Conservation (phyloP, 2,888 invertebrate species). For the Phlogophora meticulosa region DNA sequence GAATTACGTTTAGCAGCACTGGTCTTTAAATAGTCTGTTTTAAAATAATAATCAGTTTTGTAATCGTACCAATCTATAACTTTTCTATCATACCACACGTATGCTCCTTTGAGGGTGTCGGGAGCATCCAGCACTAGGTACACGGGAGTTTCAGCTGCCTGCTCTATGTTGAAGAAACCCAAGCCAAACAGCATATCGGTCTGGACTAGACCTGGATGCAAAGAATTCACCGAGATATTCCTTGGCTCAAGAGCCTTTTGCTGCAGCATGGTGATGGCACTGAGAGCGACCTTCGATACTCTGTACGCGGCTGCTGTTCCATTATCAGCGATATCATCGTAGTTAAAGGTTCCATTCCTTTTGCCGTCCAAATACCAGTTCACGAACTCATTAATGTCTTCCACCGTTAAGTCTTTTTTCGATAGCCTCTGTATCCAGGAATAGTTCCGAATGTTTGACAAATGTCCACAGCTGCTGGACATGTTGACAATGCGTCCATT, state of each 20-base stretch:
- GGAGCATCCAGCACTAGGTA: slow-evolving; percentile 90
- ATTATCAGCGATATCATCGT: slow-evolving; percentile 80
- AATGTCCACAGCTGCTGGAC: slow-evolving; percentile 93
- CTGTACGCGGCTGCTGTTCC: slow-evolving; percentile 92
- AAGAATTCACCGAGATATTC: slow-evolving; percentile 91
- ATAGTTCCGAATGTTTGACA: slow-evolving; percentile 90
- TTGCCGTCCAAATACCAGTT: slow-evolving; percentile 91
- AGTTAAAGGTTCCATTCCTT: slow-evolving; percentile 75
- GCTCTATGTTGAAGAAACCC: slow-evolving; percentile 90
- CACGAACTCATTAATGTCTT: slow-evolving; percentile 89
- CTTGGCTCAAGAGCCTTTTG: slow-evolving; percentile 91
- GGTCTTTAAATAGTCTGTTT: slow-evolving; percentile 26
- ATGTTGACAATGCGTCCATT: slow-evolving; percentile 94
- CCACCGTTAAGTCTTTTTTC: slow-evolving; percentile 72
- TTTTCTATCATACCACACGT: slow-evolving; percentile 91
- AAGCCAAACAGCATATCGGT: slow-evolving; percentile 94
- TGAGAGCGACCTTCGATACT: slow-evolving; percentile 93
- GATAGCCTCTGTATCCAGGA: slow-evolving; percentile 78
- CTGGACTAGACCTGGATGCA: slow-evolving; percentile 94
- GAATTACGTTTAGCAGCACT: background rate
- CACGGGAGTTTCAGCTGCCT: slow-evolving; percentile 90
- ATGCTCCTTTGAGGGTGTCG: slow-evolving; percentile 90
- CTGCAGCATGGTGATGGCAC: slow-evolving; percentile 92
- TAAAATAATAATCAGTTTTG: slow-evolving; percentile 78
- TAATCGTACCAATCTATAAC: slow-evolving; percentile 91